Evolutionary conservation across 1,140 invertebrate species (phyloP).

Genomic region (Pomacea maculata): DNA sequence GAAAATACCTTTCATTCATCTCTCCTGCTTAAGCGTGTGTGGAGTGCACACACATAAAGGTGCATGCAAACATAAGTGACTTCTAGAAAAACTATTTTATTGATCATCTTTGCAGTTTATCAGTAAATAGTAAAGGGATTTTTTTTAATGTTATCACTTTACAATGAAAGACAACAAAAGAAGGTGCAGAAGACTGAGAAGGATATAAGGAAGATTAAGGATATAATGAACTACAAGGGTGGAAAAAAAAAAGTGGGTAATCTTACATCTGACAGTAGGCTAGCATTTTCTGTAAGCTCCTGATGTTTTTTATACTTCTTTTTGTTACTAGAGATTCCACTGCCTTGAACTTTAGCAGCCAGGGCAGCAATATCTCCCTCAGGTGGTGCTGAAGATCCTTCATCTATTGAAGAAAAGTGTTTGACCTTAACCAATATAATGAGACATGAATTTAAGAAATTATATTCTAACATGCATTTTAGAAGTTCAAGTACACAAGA

Average conservation of each 20-base stretch:
- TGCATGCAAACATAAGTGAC: no score
- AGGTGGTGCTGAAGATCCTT: conserved; percentile 22
- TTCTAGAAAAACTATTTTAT: no score
- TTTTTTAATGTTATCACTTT: no score
- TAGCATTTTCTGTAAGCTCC: conserved; percentile 22
- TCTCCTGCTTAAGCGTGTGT: no score
- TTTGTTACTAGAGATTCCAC: conserved; percentile 10
- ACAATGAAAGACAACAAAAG: background rate
- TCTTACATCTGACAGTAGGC: conserved; percentile 4
- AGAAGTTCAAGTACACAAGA: no score
- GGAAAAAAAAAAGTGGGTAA: background rate
- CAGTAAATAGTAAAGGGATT: no score
- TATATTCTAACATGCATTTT: no score
- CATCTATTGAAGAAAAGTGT: conserved; percentile 26
- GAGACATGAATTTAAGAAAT: no score
- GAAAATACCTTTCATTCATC: no score
- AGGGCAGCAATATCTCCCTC: conserved; percentile 24
- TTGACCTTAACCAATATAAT: background rate
- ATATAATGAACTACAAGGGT: background rate
- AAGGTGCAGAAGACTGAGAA: conserved; percentile 3
- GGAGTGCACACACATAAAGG: no score
- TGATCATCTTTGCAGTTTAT: no score
- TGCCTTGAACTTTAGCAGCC: conserved; percentile 22
- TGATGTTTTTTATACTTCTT: conserved; percentile 33
- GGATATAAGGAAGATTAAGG: background rate